phyloP scores from a whole-genome alignment of 2,888 invertebrate genomes.

The Campaea margaritaria region DNA sequence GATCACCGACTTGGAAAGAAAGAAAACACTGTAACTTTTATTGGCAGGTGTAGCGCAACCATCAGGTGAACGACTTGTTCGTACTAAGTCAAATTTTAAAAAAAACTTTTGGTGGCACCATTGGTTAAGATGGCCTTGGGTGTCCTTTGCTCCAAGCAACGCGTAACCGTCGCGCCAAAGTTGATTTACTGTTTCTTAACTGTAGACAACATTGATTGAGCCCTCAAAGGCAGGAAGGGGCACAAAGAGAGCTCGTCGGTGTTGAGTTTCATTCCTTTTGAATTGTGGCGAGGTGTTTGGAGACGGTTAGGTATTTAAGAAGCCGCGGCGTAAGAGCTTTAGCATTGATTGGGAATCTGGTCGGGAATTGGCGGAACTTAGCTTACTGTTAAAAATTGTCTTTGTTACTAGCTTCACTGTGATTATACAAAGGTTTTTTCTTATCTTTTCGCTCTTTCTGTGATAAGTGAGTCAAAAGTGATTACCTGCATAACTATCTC shows the following conservation, averaged over 20 bases:
- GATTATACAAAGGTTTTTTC: too few species aligned
- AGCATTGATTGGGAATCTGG: slow-evolving; percentile 18
- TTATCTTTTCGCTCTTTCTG: too few species aligned
- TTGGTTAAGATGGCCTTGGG: too few species aligned
- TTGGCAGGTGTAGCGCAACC: too few species aligned
- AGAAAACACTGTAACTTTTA: too few species aligned
- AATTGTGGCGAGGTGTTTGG: slow-evolving; percentile 26
- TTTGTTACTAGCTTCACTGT: neutral
- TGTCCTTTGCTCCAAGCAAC: too few species aligned
- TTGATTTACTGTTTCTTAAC: slow-evolving; percentile 16
- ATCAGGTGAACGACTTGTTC: too few species aligned
- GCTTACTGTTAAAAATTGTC: neutral
- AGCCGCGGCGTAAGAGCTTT: slow-evolving; percentile 2
- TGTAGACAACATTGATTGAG: slow-evolving; percentile 27
- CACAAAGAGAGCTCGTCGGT: slow-evolving; percentile 31
- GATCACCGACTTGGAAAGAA: too few species aligned
- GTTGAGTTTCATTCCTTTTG: slow-evolving; percentile 39
- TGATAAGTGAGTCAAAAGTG: too few species aligned
- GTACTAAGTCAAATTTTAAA: too few species aligned
- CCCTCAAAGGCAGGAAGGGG: slow-evolving; percentile 43
- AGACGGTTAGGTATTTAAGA: slow-evolving; percentile 30
- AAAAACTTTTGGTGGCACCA: too few species aligned
- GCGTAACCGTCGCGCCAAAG: neutral
- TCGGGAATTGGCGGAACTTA: neutral
- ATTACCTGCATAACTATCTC: too few species aligned